Evolutionary conservation across 2,888 invertebrate species (phyloP), one percentile per base, ranked within the genome.

Genomic region (Augiades crinisus): DNA sequence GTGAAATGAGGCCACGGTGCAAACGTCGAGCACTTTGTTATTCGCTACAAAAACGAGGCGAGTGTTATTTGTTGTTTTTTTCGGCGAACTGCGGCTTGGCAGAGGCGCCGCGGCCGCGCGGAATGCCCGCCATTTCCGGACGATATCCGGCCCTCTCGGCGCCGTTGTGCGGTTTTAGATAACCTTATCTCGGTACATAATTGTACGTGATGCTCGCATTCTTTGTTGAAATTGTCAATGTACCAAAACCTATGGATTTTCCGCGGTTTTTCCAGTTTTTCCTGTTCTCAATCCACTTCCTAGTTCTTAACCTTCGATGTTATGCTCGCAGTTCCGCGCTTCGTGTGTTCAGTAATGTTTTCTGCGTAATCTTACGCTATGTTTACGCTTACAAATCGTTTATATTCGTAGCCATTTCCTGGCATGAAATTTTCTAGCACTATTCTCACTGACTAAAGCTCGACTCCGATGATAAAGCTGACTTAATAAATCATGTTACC

Each of bases 91-190:
- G 44, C 30, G 80, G 77, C 70, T 67, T 69, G 56, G 58, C 52
- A 56, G 58, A 77, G 75, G 76, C 80, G 84, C 78, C 83, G 79
- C 72, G 79, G 84, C 78, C 83, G 79, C 72, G 79, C 73, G 86
- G 89, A 81, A 89, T 89, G 87, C 76, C 62, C 66, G 83, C 83
- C 79, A 89, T 89, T 88, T 89, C 89, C 89, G 87, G 88, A 86
- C 80, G 76, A 78, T 84, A 79, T 89, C 89, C 89, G 89, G 82
- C 71, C 72, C 75, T 65, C 62, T 65, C 71, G 76, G 65, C 65
- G 68, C 81, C 74, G 67, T 66, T 63, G 66, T 65, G 65, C 69
- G 65, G 67, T 68, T 76, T 65, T 62, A 78, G 78, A 81, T 80
- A 78, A 76, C 68, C 63, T 63, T 70, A 72, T 76, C 72, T 54